Percentiles rank a stretch among this genome's conserved stretches.
Evolutionary conservation across 2,113 vertebrate species (phyloP).

Genomic region (Alces alces): DNA sequence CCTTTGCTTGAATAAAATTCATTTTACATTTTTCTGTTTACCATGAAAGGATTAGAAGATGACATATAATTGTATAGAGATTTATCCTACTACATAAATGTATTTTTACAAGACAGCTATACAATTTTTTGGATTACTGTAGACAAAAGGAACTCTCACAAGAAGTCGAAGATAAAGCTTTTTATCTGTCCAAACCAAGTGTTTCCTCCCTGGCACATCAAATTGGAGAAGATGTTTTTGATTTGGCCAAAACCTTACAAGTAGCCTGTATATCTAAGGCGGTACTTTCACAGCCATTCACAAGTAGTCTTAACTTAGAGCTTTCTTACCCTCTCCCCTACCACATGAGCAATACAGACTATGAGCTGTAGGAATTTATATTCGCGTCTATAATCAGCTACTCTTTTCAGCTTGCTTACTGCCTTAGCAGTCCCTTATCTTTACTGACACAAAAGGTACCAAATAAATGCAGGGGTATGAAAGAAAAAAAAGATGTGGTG

Average conservation of each 20-base stretch:
- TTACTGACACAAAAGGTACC: not conserved
- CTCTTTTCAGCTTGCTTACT: not conserved
- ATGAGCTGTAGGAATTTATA: not conserved
- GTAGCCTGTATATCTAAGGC: not conserved
- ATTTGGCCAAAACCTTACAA: constrained; percentile 25
- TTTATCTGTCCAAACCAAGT: constrained; percentile 1
- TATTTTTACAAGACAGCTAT: not conserved
- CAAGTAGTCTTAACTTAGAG: not conserved
- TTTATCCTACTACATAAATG: not conserved
- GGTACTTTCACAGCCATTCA: not conserved
- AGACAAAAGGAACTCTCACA: constrained; percentile 5
- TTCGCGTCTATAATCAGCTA: not conserved
- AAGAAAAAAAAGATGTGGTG: not conserved
- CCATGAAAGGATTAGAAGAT: not conserved
- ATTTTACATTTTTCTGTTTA: constrained; percentile 44
- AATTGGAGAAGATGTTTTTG: not conserved
- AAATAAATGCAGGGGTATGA: not conserved
- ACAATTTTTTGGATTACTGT: constrained; percentile 3
- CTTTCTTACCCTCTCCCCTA: not conserved
- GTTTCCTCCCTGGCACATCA: not conserved
- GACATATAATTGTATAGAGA: not conserved
- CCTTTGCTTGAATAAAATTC: constrained; percentile 24
- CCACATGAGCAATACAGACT: not conserved
- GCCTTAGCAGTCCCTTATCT: not conserved
- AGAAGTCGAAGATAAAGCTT: not conserved